Conservation (phyloP, 2,797 vertebrate genomes). For the Tapera naevia region DNA sequence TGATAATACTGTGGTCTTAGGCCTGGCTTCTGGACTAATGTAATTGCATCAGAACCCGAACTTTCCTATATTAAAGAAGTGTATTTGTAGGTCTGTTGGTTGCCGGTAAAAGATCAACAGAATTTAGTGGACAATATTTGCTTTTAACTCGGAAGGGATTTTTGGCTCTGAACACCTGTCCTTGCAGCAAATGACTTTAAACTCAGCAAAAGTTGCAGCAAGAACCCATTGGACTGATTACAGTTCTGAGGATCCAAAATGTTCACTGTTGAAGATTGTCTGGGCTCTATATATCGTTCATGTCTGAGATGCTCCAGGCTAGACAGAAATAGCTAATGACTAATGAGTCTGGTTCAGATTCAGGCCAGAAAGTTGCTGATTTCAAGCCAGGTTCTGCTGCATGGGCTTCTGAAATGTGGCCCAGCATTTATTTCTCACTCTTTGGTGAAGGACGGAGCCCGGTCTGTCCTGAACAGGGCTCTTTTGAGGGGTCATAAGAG, state of each 20-base stretch:
- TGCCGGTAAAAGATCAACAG: neutral
- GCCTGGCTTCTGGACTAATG: neutral
- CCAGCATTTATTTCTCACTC: neutral
- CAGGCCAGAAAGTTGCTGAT: constrained; percentile 39
- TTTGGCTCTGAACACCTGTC: neutral
- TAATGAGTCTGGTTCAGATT: constrained; percentile 49
- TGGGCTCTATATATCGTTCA: constrained; percentile 39
- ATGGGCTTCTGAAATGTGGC: neutral
- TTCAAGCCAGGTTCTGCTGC: constrained; percentile 23
- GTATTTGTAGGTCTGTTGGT: neutral
- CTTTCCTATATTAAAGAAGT: neutral
- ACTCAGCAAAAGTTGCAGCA: constrained; percentile 7
- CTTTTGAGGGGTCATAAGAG: neutral
- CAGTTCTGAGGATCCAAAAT: neutral
- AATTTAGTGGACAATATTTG: neutral
- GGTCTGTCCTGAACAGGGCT: neutral
- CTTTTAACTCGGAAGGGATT: neutral
- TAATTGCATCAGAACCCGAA: neutral
- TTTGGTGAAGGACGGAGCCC: neutral
- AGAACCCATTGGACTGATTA: neutral
- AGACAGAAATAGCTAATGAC: constrained; percentile 55
- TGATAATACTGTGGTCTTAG: neutral
- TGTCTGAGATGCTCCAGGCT: constrained; percentile 41
- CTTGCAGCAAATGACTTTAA: constrained; percentile 42
- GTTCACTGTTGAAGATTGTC: neutral